Conservation (phyloP, 37 sponge, comb jelly and placozoan species). For the Lycopodina hypogea region DNA sequence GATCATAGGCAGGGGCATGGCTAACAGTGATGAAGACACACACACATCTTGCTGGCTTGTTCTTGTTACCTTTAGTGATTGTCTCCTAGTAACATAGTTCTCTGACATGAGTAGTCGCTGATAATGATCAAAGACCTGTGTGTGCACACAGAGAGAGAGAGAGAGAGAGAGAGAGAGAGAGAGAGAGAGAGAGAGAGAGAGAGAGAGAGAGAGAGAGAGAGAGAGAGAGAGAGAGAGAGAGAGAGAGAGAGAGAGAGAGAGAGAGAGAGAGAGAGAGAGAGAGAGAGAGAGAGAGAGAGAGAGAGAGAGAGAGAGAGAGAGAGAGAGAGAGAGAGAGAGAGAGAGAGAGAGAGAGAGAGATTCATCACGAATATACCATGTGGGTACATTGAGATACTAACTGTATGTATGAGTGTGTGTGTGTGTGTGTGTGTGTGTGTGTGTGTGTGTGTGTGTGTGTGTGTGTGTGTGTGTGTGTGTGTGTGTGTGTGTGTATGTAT, state of each 20-base stretch:
- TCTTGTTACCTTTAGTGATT: slow-evolving; percentile 99
- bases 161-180: slow-evolving; percentile 13
- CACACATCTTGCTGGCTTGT: background rate
- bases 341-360: too few species aligned
- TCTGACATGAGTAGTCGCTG: slow-evolving; percentile 88
- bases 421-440: too few species aligned
- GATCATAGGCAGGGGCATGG: too few species aligned
- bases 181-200: slow-evolving; percentile 43
- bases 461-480: too few species aligned
- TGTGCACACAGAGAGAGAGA: background rate
- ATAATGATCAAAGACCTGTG: slow-evolving; percentile 78
- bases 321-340: background rate
- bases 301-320: slow-evolving; percentile 18
- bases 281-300: slow-evolving; percentile 26
- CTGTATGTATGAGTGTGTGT: too few species aligned
- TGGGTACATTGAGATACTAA: too few species aligned
- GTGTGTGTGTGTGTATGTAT: too few species aligned
- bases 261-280: slow-evolving; percentile 10
- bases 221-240: slow-evolving; percentile 34
- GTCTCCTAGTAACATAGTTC: slow-evolving; percentile 95
- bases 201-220: slow-evolving; percentile 18
- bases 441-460: too few species aligned
- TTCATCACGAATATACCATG: too few species aligned
- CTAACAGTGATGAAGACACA: background rate
- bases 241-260: slow-evolving; percentile 13